Evolutionary conservation across 2,888 invertebrate species (phyloP), one percentile per base, ranked within the genome.

Genomic region (Cacoxenus indagator): DNA sequence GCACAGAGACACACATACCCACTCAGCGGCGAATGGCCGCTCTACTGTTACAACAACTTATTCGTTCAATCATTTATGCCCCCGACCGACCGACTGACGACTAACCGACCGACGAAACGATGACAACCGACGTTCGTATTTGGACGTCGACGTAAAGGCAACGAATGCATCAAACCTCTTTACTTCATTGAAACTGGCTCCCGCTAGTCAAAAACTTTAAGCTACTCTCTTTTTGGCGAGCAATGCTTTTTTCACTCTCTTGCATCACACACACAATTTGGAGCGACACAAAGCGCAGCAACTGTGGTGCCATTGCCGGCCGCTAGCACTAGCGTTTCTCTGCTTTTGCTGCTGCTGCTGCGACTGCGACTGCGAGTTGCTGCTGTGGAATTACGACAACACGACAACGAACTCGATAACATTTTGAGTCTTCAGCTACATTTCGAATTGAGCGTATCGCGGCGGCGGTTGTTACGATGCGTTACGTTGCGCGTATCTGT

Each of bases 391-490:
- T 67, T 59, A 71, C 70, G 73, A 66, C 72, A 76, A 78, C 76
- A 81, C 77, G 87, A 86, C 87, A 86, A 86, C 86, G 84, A 87
- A 87, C 86, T 87, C 87, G 85, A 86, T 87, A 86, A 86, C 86
- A 87, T 86, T 88, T 88, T 87, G 87, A 87, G 88, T 88, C 88
- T 88, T 88, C 87, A 87, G 85, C 84, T 87, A 87, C 87, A 88
- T 87, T 87, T 85, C 87, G 88, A 84, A 86, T 87, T 84, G 88
- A 87, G 84, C 87, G 87, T 87, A 86, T 88, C 87, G 86, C 84
- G 83, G 84, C 84, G 83, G 84, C 86, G 86, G 83, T 80, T 80
- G 83, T 80, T 81, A 83, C 80, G 80, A 80, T 80, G 80, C 84
- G 77, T 73, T 76, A 74, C 74, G 84, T 85, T 81, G 82, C 83